Evolutionary conservation across 2,888 invertebrate genomes (phyloP).

Genomic region (Melipona bicolor): DNA sequence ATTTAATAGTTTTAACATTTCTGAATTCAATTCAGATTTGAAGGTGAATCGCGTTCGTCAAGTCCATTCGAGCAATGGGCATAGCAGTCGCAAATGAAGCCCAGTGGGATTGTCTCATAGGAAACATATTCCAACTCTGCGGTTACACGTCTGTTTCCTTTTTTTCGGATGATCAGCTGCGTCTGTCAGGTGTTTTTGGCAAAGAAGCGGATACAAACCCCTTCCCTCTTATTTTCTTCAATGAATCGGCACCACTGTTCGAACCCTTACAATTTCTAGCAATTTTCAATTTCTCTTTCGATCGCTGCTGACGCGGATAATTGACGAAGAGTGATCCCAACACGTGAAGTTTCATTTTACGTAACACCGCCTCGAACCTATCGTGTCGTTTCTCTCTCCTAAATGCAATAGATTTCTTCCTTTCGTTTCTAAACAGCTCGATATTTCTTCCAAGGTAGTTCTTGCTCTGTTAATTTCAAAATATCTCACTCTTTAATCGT

Average conservation of each 20-base stretch:
- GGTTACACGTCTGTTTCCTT: slow-evolving; percentile 53
- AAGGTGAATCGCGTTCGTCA: background rate
- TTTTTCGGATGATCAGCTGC: slow-evolving; percentile 64
- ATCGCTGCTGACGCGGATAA: slow-evolving; percentile 28
- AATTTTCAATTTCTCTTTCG: slow-evolving; percentile 32
- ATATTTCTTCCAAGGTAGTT: background rate
- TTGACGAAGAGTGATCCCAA: slow-evolving; percentile 26
- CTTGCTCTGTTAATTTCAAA: too few species aligned
- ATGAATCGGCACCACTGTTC: slow-evolving; percentile 26
- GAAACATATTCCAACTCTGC: slow-evolving; percentile 54
- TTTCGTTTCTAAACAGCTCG: background rate
- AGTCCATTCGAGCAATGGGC: background rate
- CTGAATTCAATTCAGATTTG: rapidly evolving
- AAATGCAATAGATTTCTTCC: background rate
- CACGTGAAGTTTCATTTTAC: slow-evolving; percentile 7
- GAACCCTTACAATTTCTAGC: slow-evolving; percentile 20
- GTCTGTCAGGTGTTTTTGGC: slow-evolving; percentile 69
- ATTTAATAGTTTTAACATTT: background rate
- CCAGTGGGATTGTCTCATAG: slow-evolving; percentile 47
- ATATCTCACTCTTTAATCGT: too few species aligned
- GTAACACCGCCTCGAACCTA: slow-evolving; percentile 19
- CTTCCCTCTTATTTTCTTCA: slow-evolving; percentile 49
- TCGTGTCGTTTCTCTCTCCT: slow-evolving; percentile 3
- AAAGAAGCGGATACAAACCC: slow-evolving; percentile 63
- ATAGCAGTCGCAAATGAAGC: slow-evolving; percentile 9